phyloP scores from a whole-genome alignment of 2,888 invertebrate species.

The Yponomeuta sedellus region DNA sequence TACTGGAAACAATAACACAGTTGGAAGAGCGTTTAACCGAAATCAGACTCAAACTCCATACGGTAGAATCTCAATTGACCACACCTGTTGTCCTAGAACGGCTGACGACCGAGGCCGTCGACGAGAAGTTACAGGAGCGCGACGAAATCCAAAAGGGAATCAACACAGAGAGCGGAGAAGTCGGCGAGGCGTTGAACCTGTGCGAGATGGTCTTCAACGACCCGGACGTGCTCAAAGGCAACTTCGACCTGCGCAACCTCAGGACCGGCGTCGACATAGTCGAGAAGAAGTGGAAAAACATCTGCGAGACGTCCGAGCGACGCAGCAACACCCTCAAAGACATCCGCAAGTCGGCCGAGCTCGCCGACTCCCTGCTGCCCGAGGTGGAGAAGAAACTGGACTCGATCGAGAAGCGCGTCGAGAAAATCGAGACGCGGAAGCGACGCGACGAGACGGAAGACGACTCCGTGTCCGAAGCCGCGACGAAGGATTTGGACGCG shows the following conservation, averaged over 20 bases:
- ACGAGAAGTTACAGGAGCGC: conserved; percentile 82
- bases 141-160: conserved; percentile 85
- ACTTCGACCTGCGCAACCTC: conserved; percentile 82
- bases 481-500: conserved; percentile 76
- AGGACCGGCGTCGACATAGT: conserved; percentile 81
- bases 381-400: conserved; percentile 79
- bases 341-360: conserved; percentile 78
- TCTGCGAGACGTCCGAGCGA: conserved; percentile 84
- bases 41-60: conserved; percentile 83
- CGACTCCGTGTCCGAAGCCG: conserved; percentile 76
- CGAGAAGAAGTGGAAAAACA: conserved; percentile 87
- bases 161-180: conserved; percentile 84
- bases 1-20: conserved; percentile 81
- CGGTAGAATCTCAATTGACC: conserved; percentile 82
- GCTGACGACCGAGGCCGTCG: conserved; percentile 79
- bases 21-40: conserved; percentile 84
- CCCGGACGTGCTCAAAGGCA: conserved; percentile 82
- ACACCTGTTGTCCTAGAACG: conserved; percentile 82
- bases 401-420: conserved; percentile 76
- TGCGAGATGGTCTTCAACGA: conserved; percentile 87
- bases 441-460: conserved; percentile 61
- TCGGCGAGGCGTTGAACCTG: conserved; percentile 86
- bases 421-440: conserved; percentile 65
- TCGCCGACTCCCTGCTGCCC: conserved; percentile 78
- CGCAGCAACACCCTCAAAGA: conserved; percentile 65